Evolutionary conservation across 1,140 invertebrate species (phyloP).

Genomic region (Pentalonia nigronervosa): DNA sequence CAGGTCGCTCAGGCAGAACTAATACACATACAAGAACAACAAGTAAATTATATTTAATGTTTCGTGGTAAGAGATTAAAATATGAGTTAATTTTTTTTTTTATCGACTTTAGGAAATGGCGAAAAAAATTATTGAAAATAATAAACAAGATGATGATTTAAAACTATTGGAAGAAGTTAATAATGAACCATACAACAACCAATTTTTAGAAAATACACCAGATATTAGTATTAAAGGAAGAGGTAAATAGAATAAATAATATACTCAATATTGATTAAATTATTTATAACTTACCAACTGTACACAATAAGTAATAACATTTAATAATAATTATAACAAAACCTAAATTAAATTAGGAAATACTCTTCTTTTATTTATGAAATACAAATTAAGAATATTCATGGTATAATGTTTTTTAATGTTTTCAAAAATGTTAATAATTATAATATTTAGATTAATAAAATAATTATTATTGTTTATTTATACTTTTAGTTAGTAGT

Average conservation of each 20-base stretch:
- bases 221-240: constrained; percentile 52
- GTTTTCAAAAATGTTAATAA: background rate
- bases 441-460: background rate
- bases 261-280: background rate
- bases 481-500: constrained; percentile 20
- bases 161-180: constrained; percentile 53
- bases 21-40: constrained; percentile 45
- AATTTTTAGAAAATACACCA: constrained; percentile 26
- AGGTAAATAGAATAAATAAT: constrained; percentile 14
- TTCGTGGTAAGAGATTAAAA: background rate
- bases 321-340: background rate
- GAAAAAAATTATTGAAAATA: constrained; percentile 45
- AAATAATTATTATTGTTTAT: background rate
- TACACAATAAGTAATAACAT: background rate
- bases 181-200: constrained; percentile 21
- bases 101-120: constrained; percentile 15
- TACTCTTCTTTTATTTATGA: background rate
- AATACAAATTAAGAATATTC: background rate
- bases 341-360: background rate
- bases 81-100: background rate
- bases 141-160: constrained; percentile 50
- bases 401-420: background rate
- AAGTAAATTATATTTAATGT: constrained; percentile 43
- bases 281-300: background rate
- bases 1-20: constrained; percentile 61